A percentile compares a stretch with the other conserved stretches of the same genome.
Conservation (phyloP, 2,113 vertebrate genomes). For the Petromus typicus region DNA sequence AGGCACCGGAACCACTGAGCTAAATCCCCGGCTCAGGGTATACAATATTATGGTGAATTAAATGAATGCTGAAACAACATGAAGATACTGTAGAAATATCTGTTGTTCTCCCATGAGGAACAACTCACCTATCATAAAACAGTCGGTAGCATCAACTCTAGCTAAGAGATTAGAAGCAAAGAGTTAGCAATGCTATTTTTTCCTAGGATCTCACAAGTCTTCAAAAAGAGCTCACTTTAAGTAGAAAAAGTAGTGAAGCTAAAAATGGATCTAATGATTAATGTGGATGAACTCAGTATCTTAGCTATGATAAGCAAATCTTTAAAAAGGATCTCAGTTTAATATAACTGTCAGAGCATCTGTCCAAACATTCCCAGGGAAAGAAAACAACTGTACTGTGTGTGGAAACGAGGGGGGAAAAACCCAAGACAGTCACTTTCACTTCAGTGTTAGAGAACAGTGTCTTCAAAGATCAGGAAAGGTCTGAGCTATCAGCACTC, state of each 20-base stretch:
- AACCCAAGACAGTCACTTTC: not conserved
- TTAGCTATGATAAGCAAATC: constrained; percentile 36
- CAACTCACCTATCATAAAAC: not conserved
- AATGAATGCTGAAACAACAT: constrained; percentile 30
- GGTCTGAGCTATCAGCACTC: not conserved
- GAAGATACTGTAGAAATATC: not conserved
- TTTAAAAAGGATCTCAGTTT: constrained; percentile 52
- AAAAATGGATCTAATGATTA: constrained; percentile 48
- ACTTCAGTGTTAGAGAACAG: not conserved
- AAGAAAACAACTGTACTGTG: constrained; percentile 23
- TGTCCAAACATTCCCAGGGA: constrained; percentile 15
- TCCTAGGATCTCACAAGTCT: not conserved
- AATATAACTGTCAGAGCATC: constrained; percentile 53
- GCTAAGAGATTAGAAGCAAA: not conserved
- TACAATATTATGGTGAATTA: not conserved
- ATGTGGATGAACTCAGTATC: constrained; percentile 46
- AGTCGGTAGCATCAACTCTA: not conserved
- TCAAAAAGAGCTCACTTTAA: constrained; percentile 16
- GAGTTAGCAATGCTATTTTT: not conserved
- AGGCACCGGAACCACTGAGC: no score
- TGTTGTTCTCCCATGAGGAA: constrained; percentile 13
- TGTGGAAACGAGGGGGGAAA: not conserved
- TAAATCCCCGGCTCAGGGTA: no score
- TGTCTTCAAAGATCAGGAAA: not conserved
- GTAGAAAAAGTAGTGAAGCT: not conserved